Base-by-base conservation (phyloP, 1,140 invertebrate genomes). In the Leptinotarsa undecemlineata region DNA sequence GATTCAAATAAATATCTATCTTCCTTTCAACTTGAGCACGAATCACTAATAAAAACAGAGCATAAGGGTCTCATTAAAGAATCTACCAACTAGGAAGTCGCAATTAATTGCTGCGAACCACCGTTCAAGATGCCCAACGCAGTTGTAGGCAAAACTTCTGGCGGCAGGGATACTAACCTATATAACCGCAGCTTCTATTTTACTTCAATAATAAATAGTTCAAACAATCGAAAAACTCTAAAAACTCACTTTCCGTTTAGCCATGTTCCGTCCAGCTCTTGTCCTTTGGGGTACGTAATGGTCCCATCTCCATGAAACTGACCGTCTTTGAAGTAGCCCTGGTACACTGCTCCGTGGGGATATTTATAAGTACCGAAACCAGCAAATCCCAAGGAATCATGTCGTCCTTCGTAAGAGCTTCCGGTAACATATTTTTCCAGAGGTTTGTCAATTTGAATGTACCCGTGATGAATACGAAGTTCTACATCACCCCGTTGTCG, bases 261-360 rank as follows among this genome's bases (percentile, higher is more conserved):
- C 73, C 73, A 73, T 11, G 48, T n/a, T 15, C 74, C 71, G 61
- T 75, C 74, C 20, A 77, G 13, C 20, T 73, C 61, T 33, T 75
- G 67, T n/a, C 74, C 76, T 33, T 71, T 63, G 19, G 74, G 76
- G 64, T 77, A 77, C 17, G 68, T 64, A n/a, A 75, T 72, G 14
- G 48, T 73, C 14, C 76, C 76, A 20, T 66, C 47, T 15, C 74
- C 76, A 67, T 77, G 76, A 67, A 77, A 75, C 26, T 75, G 57
- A 14, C 76, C 76, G 69, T 77, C 70, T 63, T 74, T 68, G 57
- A 77, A 77, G 17, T 69, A 23, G 6, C 76, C 74, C 20, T 60
- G 20, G 23, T 77, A 77, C 5, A 74, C 63, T 11, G 70, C 70
- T 3, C 75, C 75, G 23, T 75, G 70, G 47, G 74, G 74, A 60